These are phyloP conservation scores for Enteromius afrohamiltoni DNA, from an alignment of 2,797 vertebrate species.

Conservation along the genomic window DNA sequence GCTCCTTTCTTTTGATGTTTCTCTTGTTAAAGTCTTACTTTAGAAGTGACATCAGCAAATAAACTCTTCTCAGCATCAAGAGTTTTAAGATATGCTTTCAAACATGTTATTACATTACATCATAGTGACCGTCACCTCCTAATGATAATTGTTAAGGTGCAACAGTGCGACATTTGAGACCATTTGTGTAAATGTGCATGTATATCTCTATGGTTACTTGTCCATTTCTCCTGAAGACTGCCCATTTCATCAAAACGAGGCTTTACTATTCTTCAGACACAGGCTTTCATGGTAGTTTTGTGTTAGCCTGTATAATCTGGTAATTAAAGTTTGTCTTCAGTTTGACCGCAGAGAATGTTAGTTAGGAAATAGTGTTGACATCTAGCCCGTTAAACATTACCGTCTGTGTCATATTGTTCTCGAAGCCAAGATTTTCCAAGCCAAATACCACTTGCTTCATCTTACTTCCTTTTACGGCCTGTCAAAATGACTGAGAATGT, in stretches of 20 bases:
- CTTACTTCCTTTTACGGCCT: constrained; percentile 33
- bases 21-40: constrained; percentile 4
- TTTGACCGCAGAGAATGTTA: constrained; percentile 32
- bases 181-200: not conserved
- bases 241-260: constrained; percentile 14
- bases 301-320: constrained; percentile 16
- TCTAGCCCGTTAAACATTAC: constrained; percentile 29
- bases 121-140: not conserved
- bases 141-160: not conserved
- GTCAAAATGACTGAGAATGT: constrained; percentile 41
- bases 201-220: not conserved
- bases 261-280: not conserved
- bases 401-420: constrained; percentile 22
- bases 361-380: constrained; percentile 29
- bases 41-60: not conserved
- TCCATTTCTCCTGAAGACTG: not conserved
- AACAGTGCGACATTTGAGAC: not conserved
- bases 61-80: not conserved
- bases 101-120: constrained; percentile 10
- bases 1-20: not conserved
- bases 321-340: constrained; percentile 40
- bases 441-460: constrained; percentile 30
- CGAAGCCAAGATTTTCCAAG: constrained; percentile 19
- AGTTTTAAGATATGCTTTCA: not conserved
- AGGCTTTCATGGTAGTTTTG: not conserved